Base-by-base conservation (phyloP, 2,797 vertebrate species). In the Diplodus puntazzo region DNA sequence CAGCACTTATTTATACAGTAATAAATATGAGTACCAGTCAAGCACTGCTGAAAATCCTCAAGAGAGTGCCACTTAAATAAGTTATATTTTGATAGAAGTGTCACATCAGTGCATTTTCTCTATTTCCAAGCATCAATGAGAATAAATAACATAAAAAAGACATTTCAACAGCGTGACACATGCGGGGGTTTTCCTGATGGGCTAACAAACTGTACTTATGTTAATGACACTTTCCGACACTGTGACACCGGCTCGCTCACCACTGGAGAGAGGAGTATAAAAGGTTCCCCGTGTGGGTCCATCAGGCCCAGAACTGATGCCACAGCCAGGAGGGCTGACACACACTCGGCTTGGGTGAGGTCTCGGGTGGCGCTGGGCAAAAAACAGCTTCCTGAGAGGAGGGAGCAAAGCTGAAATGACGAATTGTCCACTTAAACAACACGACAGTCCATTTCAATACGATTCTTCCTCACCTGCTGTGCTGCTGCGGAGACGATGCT, bases 321-420 rank as follows among this genome's bases (percentile, higher is more conserved):
- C 93, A 25, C 98, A 99, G 80, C 97, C 97, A 0, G 97, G 97
- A 0, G 96, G 96, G 0, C 94, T 91, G 3, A 92, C 83, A 23
- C 98, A 99, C 83, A 99, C 96, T 9, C 97, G 94, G 80, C 98
- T 97, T 0, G 98, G 96, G 85, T 97, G 98, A 21, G 98, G 98
- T 16, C 97, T 97, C 84, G 95, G 96, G 63, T 91, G 96, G 0
- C 96, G 95, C 91, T 99, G 98, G n/a, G 97, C 96, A 48, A 97
- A 99, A 87, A 96, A 98, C 20, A 99, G 92, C 62, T 94, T 98
- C 96, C 98, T 99, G 84, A 23, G 58, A 67, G 39, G 65, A 53
- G 54, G 81, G 21, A 62, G 54, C 21, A 80, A 18, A 79, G 34
- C 34, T 55, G 57, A 62, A 72, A 73, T 75, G 55, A 79, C 27